phyloP scores from a whole-genome alignment of 2,888 invertebrate genomes.

The Tricholauxania praeusta region DNA sequence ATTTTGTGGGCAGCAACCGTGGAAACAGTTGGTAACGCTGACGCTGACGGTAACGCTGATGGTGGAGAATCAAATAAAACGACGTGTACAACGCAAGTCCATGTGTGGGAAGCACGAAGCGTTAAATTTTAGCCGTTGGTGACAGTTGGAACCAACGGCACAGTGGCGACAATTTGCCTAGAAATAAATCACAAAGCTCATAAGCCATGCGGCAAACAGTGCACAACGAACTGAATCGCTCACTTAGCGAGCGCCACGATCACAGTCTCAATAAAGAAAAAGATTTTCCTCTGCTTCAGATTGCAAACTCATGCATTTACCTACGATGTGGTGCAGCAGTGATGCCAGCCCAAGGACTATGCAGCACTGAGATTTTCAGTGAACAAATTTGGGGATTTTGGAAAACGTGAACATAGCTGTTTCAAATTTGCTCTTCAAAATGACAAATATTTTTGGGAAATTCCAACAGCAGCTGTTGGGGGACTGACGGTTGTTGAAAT shows the following conservation, averaged over 20 bases:
- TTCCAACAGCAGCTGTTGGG: neutral
- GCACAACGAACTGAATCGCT: slow-evolving; percentile 15
- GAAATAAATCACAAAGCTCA: slow-evolving; percentile 60
- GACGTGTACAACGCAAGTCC: slow-evolving; percentile 30
- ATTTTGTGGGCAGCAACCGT: slow-evolving; percentile 67
- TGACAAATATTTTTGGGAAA: too few species aligned
- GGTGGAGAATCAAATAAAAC: slow-evolving; percentile 7
- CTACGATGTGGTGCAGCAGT: too few species aligned
- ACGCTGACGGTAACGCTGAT: slow-evolving; percentile 50
- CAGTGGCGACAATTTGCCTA: slow-evolving; percentile 61
- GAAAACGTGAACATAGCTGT: too few species aligned
- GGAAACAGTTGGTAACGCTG: slow-evolving; percentile 68
- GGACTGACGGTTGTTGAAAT: neutral
- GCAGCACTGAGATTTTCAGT: too few species aligned
- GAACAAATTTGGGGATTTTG: too few species aligned
- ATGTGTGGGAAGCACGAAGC: slow-evolving; percentile 53
- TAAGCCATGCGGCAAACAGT: slow-evolving; percentile 30
- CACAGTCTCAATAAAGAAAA: neutral
- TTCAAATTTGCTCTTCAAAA: too few species aligned
- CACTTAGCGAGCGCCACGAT: neutral
- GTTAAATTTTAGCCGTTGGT: slow-evolving; percentile 57
- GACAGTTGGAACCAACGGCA: slow-evolving; percentile 59
- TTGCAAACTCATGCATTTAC: too few species aligned
- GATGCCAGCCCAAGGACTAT: too few species aligned
- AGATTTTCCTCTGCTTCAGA: too few species aligned